phyloP scores from a whole-genome alignment of 1,140 invertebrate species.

The Lasaia peninsularis region DNA sequence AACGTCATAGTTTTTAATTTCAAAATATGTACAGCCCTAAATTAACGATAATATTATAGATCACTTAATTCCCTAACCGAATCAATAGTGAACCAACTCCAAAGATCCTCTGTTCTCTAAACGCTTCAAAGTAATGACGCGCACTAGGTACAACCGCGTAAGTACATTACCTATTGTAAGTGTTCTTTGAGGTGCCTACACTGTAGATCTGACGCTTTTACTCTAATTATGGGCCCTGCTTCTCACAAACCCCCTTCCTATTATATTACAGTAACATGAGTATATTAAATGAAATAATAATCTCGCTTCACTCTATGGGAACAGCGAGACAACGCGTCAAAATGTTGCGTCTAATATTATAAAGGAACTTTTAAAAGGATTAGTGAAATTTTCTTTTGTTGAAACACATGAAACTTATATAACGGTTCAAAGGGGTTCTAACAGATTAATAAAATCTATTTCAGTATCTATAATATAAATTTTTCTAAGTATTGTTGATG shows the following conservation, averaged over 20 bases:
- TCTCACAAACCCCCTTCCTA: slow-evolving; percentile 38
- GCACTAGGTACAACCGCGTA: slow-evolving; percentile 52
- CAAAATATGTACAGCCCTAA: no score
- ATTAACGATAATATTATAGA: no score
- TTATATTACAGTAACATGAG: slow-evolving; percentile 30
- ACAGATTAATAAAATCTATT: no score
- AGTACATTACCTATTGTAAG: slow-evolving; percentile 75
- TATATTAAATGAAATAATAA: slow-evolving; percentile 16
- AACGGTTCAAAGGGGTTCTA: no score
- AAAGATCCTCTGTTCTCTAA: slow-evolving; percentile 36
- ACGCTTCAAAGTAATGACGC: slow-evolving; percentile 58
- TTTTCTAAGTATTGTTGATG: no score
- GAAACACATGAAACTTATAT: not conserved
- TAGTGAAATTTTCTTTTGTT: not conserved
- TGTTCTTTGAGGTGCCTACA: slow-evolving; percentile 64
- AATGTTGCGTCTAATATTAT: not conserved
- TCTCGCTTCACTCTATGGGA: not conserved
- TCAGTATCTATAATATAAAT: no score
- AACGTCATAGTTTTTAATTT: no score
- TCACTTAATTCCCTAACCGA: no score
- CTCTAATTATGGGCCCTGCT: slow-evolving; percentile 63
- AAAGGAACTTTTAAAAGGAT: not conserved
- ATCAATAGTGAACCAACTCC: slow-evolving; percentile 27
- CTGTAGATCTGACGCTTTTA: slow-evolving; percentile 62
- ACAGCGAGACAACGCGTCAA: not conserved